Base-by-base conservation (phyloP, 35 echinoderm and acorn worm species). In the Apostichopus californicus region DNA sequence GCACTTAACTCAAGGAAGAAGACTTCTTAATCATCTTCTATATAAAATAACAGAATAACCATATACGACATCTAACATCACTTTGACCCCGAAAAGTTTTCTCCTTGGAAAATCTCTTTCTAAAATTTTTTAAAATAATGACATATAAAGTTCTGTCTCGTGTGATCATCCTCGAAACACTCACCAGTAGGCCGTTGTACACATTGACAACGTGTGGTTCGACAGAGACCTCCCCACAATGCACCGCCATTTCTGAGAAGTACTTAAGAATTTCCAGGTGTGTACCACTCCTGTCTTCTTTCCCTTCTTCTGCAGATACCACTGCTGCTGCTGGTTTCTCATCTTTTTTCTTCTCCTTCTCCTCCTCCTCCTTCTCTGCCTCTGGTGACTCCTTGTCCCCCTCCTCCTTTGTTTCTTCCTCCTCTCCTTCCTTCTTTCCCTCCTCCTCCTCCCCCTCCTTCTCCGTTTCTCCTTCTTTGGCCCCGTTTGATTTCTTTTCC, bases 231-330 rank as follows among this genome's bases (percentile, higher is more conserved):
- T 98, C 94, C 20, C 94, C 91, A 13, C 68, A 72, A 87, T 92
- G 78, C 1, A 87, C 57, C 1, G 94, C 86, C 94, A 98, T 95
- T 22, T 98, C 94, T 5, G 96, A 94, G 5, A 98, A 60, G n/a
- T 93, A 87, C 70, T 95, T 95, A 5, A 98, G 77, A 13, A 98
- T 75, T 58, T 95, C 96, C 55, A 98, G 60, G 65, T 94, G 78
- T 80, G 52, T 64, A 63, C 46, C 86, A 89, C 9, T 54, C 86
- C 64, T 89, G 61, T 26, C 57, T 58, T 58, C 6, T 56, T 34
- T 54, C 26, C 64, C 22, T 53, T 72, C 22, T 72, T 21, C 86
- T 87, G 64, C 11, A 18, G 64, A 68, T 17, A 46, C 34, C 34
- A 46, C 34, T 46, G 34, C 34, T 3, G 34, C 34, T 46, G 34